Conservation (phyloP, 2,888 invertebrate genomes). For the Pelosia muscerda region DNA sequence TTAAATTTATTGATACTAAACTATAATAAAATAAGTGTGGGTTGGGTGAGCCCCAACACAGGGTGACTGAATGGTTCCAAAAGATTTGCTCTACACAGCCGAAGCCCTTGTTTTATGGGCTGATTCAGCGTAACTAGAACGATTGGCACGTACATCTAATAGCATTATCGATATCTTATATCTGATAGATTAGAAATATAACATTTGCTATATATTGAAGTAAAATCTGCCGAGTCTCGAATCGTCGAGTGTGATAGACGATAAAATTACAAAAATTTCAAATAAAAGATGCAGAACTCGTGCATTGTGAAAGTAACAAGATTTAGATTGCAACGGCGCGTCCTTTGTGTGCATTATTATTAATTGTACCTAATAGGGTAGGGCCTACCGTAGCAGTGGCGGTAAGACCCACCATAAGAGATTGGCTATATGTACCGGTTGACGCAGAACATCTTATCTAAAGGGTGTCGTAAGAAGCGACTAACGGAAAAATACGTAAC, state of each 20-base stretch:
- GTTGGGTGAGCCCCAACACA: slow-evolving; percentile 23
- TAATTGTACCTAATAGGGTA: too few relatives aligned
- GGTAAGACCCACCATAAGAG: too few relatives aligned
- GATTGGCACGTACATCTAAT: slow-evolving; percentile 74
- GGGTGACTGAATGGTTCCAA: slow-evolving; percentile 61
- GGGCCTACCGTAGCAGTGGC: too few relatives aligned
- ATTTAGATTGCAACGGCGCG: too few relatives aligned
- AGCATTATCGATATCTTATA: slow-evolving; percentile 65
- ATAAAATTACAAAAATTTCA: background rate
- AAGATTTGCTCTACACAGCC: slow-evolving; percentile 55
- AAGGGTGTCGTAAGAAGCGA: too few relatives aligned
- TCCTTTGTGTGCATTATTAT: too few relatives aligned
- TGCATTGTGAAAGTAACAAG: background rate
- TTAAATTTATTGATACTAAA: slow-evolving; percentile 52
- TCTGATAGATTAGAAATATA: slow-evolving; percentile 31
- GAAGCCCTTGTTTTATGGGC: slow-evolving; percentile 64
- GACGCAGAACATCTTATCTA: too few relatives aligned
- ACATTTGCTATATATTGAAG: slow-evolving; percentile 29
- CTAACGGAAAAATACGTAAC: too few relatives aligned
- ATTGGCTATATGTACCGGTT: too few relatives aligned
- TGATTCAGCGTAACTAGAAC: slow-evolving; percentile 69
- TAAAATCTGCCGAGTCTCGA: background rate
- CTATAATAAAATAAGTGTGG: slow-evolving; percentile 56
- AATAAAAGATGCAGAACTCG: background rate
- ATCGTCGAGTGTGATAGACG: background rate